A percentile compares a stretch with the other conserved stretches of the same genome.
Evolutionary conservation across 1,140 invertebrate genomes (phyloP).

Genomic region (Rhopalosiphum maidis): DNA sequence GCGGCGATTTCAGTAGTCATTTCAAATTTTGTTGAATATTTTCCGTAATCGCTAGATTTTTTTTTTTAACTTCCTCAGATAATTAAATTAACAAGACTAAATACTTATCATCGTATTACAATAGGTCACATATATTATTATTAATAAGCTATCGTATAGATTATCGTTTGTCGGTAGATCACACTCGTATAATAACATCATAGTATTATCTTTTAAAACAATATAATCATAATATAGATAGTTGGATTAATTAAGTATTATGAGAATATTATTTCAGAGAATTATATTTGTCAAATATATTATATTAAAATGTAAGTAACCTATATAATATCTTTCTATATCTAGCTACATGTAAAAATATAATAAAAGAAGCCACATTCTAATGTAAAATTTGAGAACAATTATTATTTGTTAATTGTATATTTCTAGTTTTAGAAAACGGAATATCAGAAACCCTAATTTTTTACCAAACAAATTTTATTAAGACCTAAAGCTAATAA

Average conservation of each 20-base stretch:
- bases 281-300: neutral
- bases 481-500: neutral
- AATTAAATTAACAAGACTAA: neutral
- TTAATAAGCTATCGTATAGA: neutral
- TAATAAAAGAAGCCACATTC: neutral
- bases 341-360: neutral
- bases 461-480: neutral
- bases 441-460: too few relatives aligned
- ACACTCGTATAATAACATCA: neutral
- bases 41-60: neutral
- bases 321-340: neutral
- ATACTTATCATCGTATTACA: neutral
- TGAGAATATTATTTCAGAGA: neutral
- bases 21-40: neutral
- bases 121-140: neutral
- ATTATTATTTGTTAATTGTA: neutral
- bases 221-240: neutral
- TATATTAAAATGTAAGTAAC: neutral
- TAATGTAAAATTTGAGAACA: neutral
- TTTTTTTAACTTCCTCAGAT: neutral
- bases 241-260: neutral
- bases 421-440: neutral
- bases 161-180: neutral
- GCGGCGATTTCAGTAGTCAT: too few relatives aligned
- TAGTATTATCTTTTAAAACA: neutral